Evolutionary conservation across 2,113 vertebrate genomes (phyloP).

Genomic region (Xenus cinereus): DNA sequence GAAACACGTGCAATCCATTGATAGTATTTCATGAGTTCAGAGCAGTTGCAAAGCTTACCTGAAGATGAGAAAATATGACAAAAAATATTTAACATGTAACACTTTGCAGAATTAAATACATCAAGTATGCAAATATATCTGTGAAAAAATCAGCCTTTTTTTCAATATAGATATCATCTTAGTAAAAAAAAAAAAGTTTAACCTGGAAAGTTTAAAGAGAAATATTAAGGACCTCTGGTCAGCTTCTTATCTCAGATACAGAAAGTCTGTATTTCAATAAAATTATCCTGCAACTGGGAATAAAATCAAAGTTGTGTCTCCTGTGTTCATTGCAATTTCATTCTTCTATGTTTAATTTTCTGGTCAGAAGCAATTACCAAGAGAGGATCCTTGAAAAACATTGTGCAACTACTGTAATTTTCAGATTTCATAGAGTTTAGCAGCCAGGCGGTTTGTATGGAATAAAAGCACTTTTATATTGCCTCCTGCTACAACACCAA

Average conservation of each 20-base stretch:
- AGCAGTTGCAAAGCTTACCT: neutral
- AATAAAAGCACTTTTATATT: conserved; percentile 63
- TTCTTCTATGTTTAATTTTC: conserved; percentile 48
- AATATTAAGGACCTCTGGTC: neutral
- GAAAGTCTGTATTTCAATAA: neutral
- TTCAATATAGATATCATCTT: neutral
- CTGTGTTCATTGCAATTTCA: neutral
- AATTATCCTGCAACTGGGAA: neutral
- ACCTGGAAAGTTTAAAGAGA: neutral
- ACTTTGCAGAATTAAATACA: neutral
- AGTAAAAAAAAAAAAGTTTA: neutral
- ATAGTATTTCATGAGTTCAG: neutral
- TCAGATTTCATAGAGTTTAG: conserved; percentile 47
- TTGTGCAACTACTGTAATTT: conserved; percentile 17
- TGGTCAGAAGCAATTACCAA: conserved; percentile 30
- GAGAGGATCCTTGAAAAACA: conserved; percentile 3
- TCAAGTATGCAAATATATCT: neutral
- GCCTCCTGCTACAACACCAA: conserved; percentile 43
- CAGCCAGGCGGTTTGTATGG: conserved; percentile 39
- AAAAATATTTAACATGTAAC: neutral
- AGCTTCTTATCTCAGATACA: neutral
- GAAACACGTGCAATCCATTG: neutral
- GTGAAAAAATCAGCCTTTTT: neutral
- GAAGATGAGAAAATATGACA: neutral
- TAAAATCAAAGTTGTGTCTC: neutral